Percentiles rank a stretch among this genome's conserved stretches.
Conservation (phyloP, 2,888 invertebrate genomes). For the Bembecia ichneumoniformis region DNA sequence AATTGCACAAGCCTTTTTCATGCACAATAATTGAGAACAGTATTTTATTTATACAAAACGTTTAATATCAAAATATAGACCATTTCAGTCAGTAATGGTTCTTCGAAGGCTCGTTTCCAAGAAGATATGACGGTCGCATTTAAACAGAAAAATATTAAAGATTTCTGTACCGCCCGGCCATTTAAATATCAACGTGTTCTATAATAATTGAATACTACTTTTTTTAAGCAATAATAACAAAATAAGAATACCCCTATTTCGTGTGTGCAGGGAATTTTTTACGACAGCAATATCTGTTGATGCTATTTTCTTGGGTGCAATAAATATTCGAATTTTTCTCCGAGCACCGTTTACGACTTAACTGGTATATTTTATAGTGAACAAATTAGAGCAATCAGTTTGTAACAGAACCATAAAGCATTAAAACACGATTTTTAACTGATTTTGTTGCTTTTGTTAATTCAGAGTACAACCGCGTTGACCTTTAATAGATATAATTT, state of each 20-base stretch:
- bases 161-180: not conserved
- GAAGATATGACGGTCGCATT: not conserved
- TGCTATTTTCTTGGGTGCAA: slow-evolving; percentile 19
- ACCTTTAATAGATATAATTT: not conserved
- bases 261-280: slow-evolving; percentile 25
- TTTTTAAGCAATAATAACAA: slow-evolving; percentile 18
- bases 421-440: slow-evolving; percentile 8
- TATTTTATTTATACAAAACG: too few species aligned
- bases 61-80: not conserved
- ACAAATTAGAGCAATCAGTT: slow-evolving; percentile 56
- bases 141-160: not conserved
- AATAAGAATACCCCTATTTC: slow-evolving; percentile 25
- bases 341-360: slow-evolving; percentile 34
- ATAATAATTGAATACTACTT: slow-evolving; percentile 23
- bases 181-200: not conserved
- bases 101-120: not conserved
- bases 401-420: slow-evolving; percentile 42
- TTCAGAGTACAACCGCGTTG: not conserved
- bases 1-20: too few species aligned
- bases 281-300: slow-evolving; percentile 30
- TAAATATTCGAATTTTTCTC: slow-evolving; percentile 31
- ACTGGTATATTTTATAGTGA: slow-evolving; percentile 37
- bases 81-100: not conserved
- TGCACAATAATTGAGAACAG: too few species aligned
- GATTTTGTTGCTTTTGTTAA: not conserved